Evolutionary conservation across 2,797 vertebrate genomes (phyloP), one percentile per base, ranked within the genome.

Genomic region (Anabacerthia variegaticeps): DNA sequence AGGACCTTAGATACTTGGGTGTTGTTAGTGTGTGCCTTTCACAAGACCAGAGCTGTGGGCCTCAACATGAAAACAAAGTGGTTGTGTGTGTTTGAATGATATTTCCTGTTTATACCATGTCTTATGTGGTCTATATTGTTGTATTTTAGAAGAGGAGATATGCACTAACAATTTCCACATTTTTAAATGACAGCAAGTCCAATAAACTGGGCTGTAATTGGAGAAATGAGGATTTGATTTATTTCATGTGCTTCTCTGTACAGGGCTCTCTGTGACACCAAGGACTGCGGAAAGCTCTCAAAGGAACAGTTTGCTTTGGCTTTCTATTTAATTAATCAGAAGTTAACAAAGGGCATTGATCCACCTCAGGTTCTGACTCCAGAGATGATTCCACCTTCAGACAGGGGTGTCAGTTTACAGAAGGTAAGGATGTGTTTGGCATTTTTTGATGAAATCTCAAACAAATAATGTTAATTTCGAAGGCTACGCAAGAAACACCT

Each of bases 271-370:
- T 99, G 99, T 98, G 99, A 99, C 97, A 99, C 99, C 92, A 98
- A 99, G 95, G 98, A 99, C 96, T 98, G 98, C 1, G 99, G 99
- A 72, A 99, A 99, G 96, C 98, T 99, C 96, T 99, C 98, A 92
- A 98, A 99, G 95, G 99, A 99, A 69, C 99, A 99, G 96, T 99
- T 99, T 98, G 99, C 99, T 34, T 97, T 99, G 98, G 99, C 99
- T 17, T 99, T 99, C 90, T 98, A 99, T 97, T 98, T 99, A 94
- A 99, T 99, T 97, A 99, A 99, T 97, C 99, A 99, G 97, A 99
- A 99, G 97, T 96, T 99, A 95, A 97, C 97, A 28, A 99, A 99
- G 96, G 99, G 99, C 84, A 95, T 98, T 82, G 99, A 99, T 63
- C 99, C 99, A 87, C 99, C 99, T 69, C 99, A 99, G 89, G 97